Base-by-base conservation (phyloP, 2,113 vertebrate genomes). In the Prolemur simus region DNA sequence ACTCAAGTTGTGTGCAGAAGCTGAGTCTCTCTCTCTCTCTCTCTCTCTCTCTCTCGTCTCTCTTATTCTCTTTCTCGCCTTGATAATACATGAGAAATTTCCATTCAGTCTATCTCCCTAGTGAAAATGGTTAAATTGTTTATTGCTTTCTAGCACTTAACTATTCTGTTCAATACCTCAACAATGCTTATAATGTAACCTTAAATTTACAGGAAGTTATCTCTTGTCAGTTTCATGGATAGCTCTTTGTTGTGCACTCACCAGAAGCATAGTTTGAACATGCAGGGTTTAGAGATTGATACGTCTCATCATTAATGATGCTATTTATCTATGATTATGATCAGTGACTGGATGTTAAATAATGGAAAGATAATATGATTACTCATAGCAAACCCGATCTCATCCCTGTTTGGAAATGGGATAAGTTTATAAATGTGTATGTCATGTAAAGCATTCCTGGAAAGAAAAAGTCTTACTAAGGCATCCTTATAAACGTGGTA, bases 91-190 rank as follows among this genome's bases (percentile, higher is more conserved):
- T 29, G 58, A 93, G 29, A 81, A 42, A 20, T 84, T 89, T 60
- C 84, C 52, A 63, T 94, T 85, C 88, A 87, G 81, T 96, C 95
- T 96, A 25, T 95, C 96, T 88, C 45, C 34, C 81, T 87, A n/a
- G 77, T 73, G 58, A 96, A 98, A 96, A 95, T 96, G 49, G 83
- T 92, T 96, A 89, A 66, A 71, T 63, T 71, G 1, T 73, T 56
- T 81, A 32, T 80, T 91, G 25, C 3, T 95, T 88, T 96, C 20
- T 83, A 80, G 20, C 56, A 78, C 52, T 82, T 52, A 85, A 82
- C 20, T 21, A 80, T 64, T 68, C 56, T 85, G 60, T n/a, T 69
- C 60, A 52, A 27, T 63, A 52, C 11, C 37, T 94, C 49, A 85
- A 34, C 69, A 74, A 60, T 60, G 12, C 37, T 86, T 45, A 8